Conservation (phyloP, 1,140 invertebrate genomes). For the Saccostrea glomerata region DNA sequence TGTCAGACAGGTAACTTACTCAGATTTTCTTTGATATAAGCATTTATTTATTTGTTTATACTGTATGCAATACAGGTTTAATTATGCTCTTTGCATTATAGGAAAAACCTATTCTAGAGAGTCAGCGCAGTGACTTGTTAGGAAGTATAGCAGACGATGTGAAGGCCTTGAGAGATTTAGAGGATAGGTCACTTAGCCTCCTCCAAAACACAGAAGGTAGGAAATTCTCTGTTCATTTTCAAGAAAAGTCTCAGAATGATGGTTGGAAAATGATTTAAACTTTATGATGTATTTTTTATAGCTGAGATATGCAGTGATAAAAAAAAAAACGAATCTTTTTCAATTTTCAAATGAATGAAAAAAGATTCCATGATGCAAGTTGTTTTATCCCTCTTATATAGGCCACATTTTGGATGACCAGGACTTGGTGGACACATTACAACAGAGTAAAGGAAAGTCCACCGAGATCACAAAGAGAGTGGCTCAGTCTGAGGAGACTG, state of each 20-base stretch:
- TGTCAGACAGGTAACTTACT: constrained; percentile 71
- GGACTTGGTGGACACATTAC: constrained; percentile 75
- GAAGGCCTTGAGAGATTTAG: constrained; percentile 74
- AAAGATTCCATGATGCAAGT: neutral
- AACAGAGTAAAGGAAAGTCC: constrained; percentile 76
- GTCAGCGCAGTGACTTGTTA: constrained; percentile 73
- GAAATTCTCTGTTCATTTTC: neutral
- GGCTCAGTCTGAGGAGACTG: constrained; percentile 75
- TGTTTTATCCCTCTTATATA: constrained; percentile 47
- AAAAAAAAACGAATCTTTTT: neutral
- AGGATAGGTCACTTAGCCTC: constrained; percentile 77
- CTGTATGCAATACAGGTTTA: neutral
- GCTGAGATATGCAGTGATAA: too few species aligned
- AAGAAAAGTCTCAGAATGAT: neutral
- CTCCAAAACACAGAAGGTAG: constrained; percentile 77
- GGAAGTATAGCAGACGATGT: constrained; percentile 76
- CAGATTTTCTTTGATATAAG: neutral
- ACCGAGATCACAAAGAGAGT: constrained; percentile 75
- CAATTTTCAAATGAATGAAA: neutral
- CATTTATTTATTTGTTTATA: neutral
- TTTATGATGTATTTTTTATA: too few species aligned
- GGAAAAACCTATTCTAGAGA: constrained; percentile 77
- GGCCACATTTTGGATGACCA: constrained; percentile 78
- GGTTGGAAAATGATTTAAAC: neutral
- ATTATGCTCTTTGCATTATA: constrained; percentile 47